Evolutionary conservation across 2,113 vertebrate genomes (phyloP).

Genomic region (Nerophis ophidion): DNA sequence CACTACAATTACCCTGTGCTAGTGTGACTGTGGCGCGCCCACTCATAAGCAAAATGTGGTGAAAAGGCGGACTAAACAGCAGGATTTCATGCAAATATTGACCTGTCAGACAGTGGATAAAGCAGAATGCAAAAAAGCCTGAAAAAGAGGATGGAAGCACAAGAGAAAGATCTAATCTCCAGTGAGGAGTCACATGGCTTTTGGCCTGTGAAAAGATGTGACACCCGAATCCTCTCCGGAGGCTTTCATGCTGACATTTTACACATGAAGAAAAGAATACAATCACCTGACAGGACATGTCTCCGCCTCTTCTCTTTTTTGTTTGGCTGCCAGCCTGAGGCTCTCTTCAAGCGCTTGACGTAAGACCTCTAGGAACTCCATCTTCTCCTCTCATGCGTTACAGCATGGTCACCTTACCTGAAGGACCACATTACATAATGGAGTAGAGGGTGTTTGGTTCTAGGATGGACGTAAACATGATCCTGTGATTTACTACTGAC

Average conservation of each 20-base stretch:
- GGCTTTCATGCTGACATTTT: constrained; percentile 2
- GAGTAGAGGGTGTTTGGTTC: background rate
- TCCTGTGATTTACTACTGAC: background rate
- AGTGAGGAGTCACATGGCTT: constrained; percentile 9
- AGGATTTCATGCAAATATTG: background rate
- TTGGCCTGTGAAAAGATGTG: constrained; percentile 1
- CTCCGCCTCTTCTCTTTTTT: background rate
- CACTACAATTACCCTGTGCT: constrained; percentile 39
- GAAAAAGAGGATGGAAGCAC: background rate
- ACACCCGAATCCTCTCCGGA: constrained; percentile 2
- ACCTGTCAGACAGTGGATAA: constrained; percentile 1
- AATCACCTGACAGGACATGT: constrained; percentile 11
- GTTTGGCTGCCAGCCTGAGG: constrained; percentile 8
- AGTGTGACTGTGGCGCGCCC: constrained; percentile 14
- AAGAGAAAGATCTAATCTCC: background rate
- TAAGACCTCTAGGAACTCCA: constrained; percentile 8
- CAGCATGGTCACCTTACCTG: constrained; percentile 6
- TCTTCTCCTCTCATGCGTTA: constrained; percentile 18
- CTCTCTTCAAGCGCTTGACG: background rate
- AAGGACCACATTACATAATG: constrained; percentile 15
- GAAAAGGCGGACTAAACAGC: background rate
- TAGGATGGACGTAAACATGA: background rate
- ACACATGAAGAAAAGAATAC: constrained; percentile 14
- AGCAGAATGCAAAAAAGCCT: background rate
- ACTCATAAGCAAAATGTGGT: constrained; percentile 28